A percentile compares a stretch with the other conserved stretches of the same genome.
Conservation (phyloP, 2,797 vertebrate species). For the Myiothlypis coronata region DNA sequence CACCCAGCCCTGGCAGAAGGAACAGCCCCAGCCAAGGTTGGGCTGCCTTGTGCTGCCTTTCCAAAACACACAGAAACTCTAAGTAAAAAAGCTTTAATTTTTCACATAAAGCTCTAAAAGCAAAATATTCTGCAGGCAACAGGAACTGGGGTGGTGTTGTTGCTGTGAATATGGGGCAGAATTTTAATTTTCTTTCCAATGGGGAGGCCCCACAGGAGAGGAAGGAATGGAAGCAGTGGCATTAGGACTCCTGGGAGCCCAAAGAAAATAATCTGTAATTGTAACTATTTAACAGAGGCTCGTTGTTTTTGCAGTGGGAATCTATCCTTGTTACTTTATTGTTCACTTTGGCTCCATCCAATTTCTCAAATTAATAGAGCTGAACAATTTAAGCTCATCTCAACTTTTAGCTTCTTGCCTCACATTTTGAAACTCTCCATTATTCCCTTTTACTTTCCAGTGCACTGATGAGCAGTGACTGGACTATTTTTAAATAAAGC, state of each 20-base stretch:
- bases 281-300: not conserved
- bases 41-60: not conserved
- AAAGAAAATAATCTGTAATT: not conserved
- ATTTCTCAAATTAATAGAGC: conserved; percentile 52
- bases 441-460: conserved; percentile 18
- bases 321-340: conserved; percentile 14
- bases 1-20: not conserved
- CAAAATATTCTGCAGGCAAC: not conserved
- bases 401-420: conserved; percentile 17
- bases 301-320: conserved; percentile 42
- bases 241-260: not conserved
- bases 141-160: not conserved
- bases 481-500: conserved; percentile 52
- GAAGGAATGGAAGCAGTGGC: conserved; percentile 33
- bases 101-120: not conserved
- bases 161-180: not conserved
- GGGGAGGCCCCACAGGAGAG: conserved; percentile 40
- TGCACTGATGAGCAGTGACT: conserved; percentile 19
- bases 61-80: not conserved
- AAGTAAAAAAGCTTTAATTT: not conserved
- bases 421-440: not conserved
- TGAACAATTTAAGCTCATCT: conserved; percentile 24
- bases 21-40: not conserved
- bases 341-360: not conserved
- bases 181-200: conserved; percentile 39